phyloP scores from a whole-genome alignment of 2,797 vertebrate species.

The Carapus acus region DNA sequence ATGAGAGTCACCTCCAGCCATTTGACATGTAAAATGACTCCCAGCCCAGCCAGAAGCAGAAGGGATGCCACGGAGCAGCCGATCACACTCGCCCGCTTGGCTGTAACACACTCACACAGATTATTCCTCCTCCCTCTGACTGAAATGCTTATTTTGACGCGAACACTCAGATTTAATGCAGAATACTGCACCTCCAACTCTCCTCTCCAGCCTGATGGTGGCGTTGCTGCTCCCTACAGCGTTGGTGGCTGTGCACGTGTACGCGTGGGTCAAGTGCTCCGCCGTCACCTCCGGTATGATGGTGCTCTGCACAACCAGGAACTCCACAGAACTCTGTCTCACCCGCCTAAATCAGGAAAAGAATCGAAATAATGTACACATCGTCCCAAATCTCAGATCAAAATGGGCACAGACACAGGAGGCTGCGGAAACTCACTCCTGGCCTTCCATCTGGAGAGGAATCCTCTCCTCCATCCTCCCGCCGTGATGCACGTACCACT shows the following conservation, averaged over 20 bases:
- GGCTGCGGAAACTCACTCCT: slow-evolving; percentile 34
- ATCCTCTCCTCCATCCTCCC: slow-evolving; percentile 25
- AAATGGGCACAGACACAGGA: background rate
- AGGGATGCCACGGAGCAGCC: slow-evolving; percentile 51
- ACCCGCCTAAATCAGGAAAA: slow-evolving; percentile 14
- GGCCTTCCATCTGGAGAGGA: slow-evolving; percentile 12
- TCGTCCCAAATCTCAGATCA: no score
- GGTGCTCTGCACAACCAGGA: background rate
- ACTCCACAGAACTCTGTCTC: background rate
- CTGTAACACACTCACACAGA: slow-evolving; percentile 34
- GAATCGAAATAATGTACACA: no score
- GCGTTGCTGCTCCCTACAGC: slow-evolving; percentile 61
- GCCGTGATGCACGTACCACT: slow-evolving; percentile 66
- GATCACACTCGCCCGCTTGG: slow-evolving; percentile 32
- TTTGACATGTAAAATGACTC: slow-evolving; percentile 61
- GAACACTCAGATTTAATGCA: no score
- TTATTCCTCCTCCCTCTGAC: background rate
- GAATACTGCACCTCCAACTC: slow-evolving; percentile 71
- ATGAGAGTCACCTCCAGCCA: slow-evolving; percentile 81
- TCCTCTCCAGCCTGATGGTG: slow-evolving; percentile 68
- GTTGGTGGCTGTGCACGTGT: slow-evolving; percentile 77
- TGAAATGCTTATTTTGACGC: no score
- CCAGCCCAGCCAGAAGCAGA: slow-evolving; percentile 48
- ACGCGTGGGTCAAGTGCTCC: slow-evolving; percentile 67
- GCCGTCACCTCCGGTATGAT: slow-evolving; percentile 66